These are phyloP conservation scores for Eurytoma californica DNA, from an alignment of 2,888 invertebrate genomes.

Conservation along the genomic window DNA sequence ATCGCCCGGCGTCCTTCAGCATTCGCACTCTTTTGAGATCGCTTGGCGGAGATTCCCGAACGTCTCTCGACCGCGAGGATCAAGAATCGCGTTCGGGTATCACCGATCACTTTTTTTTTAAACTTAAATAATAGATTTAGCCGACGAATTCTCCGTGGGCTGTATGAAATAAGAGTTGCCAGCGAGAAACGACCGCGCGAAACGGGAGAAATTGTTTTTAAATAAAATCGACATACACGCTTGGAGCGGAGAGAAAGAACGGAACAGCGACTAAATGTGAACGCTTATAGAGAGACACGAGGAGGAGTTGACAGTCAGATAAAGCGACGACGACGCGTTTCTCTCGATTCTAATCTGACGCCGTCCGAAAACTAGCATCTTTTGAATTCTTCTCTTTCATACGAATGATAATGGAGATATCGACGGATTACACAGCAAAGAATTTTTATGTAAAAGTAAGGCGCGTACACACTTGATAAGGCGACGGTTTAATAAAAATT, in stretches of 20 bases:
- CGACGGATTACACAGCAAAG: constrained; percentile 37
- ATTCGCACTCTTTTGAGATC: constrained; percentile 66
- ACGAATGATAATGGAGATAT: constrained; percentile 41
- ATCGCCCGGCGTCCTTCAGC: constrained; percentile 60
- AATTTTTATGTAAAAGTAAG: constrained; percentile 49
- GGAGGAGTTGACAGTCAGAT: constrained; percentile 38
- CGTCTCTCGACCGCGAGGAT: constrained; percentile 51
- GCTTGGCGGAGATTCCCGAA: constrained; percentile 59
- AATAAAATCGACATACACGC: constrained; percentile 46
- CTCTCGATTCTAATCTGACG: constrained; percentile 11
- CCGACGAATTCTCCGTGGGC: constrained; percentile 69
- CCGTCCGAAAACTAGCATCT: constrained; percentile 16
- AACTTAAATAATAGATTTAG: constrained; percentile 65
- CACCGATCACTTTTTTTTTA: constrained; percentile 56
- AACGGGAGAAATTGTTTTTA: constrained; percentile 56
- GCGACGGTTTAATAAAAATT: constrained; percentile 51
- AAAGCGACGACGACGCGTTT: constrained; percentile 25
- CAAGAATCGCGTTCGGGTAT: constrained; percentile 56
- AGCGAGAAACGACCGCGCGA: constrained; percentile 63
- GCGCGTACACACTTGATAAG: constrained; percentile 53
- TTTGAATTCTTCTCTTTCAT: constrained; percentile 32
- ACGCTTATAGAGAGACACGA: constrained; percentile 55
- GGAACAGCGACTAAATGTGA: constrained; percentile 26
- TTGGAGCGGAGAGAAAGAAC: constrained; percentile 40
- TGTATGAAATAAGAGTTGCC: constrained; percentile 62